Base-by-base conservation (phyloP, 2,888 invertebrate species). In the Acanthoscelides obtectus region DNA sequence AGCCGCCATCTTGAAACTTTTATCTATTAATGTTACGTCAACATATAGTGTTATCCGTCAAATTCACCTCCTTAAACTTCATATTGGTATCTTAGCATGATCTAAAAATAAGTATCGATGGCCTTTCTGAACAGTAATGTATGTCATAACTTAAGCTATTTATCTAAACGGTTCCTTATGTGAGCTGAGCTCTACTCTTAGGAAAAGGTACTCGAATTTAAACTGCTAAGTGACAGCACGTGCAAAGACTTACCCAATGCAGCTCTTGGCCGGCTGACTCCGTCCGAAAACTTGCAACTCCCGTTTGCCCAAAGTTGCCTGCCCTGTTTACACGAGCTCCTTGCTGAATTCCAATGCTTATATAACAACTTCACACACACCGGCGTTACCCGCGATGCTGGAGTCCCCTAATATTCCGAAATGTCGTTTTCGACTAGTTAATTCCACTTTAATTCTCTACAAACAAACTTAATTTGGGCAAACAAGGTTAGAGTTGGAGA, bases 381-480 rank as follows among this genome's bases (percentile, higher is more conserved):
- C 45, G 12, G 45, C 45, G 45, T 45, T 45, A 45, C 45, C 12
- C 45, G 45, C 12, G 45, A 45, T 45, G 45, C 45, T 1, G 12
- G 12, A 45, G 66, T 20, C 22, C 66, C 66, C 22, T 20, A 66
- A 68, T 69, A 72, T 73, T 17, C 72, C 78, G 75, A 80, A 76
- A 76, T 76, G 77, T 76, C 77, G 78, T 76, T 78, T 79, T 73
- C 76, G 76, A 78, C 76, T 76, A 76, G 77, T 80, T 83, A 82
- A 82, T 81, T 80, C 80, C 79, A 76, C 77, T 80, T 80, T 82
- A 82, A 83, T 81, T 81, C 80, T 72, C 80, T 76, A 80, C 81
- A 82, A 82, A 82, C 81, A 81, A 81, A 82, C 81, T 83, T 82
- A 81, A 82, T 83, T 83, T 81, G 79, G 76, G 79, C 82, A 82